Percentiles rank a stretch among this genome's conserved stretches.
These are phyloP conservation scores for Nycteola revayana DNA, from an alignment of 2,888 invertebrate genomes.

Conservation along the genomic window DNA sequence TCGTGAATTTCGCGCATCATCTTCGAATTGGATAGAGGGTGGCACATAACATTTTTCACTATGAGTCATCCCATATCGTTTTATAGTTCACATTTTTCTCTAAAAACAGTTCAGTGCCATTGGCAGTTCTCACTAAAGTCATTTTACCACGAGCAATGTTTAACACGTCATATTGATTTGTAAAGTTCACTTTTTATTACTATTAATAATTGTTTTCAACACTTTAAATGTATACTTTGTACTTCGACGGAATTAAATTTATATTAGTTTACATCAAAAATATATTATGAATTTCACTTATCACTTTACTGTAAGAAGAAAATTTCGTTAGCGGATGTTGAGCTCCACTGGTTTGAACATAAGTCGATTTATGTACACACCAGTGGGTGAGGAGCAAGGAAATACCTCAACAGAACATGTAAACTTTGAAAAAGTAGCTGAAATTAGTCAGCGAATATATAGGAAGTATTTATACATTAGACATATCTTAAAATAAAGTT, in stretches of 20 bases:
- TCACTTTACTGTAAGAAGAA: conserved; percentile 63
- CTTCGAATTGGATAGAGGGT: conserved; percentile 70
- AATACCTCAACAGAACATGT: conserved; percentile 62
- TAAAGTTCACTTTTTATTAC: conserved; percentile 41
- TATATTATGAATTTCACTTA: conserved; percentile 63
- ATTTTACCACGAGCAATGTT: conserved; percentile 58
- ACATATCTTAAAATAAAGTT: conserved; percentile 34
- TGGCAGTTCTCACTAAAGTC: conserved; percentile 50
- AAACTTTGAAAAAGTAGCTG: conserved; percentile 37
- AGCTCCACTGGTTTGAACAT: conserved; percentile 63
- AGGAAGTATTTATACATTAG: conserved; percentile 12
- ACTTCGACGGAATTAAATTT: conserved; percentile 71
- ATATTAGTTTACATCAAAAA: conserved; percentile 67
- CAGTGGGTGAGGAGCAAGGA: conserved; percentile 48
- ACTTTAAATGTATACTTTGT: conserved; percentile 67
- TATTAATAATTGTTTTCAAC: conserved; percentile 44
- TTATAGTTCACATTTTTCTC: conserved; percentile 66
- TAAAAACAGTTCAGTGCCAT: conserved; percentile 55
- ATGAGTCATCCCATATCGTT: conserved; percentile 82
- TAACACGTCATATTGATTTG: conserved; percentile 53
- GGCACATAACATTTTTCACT: conserved; percentile 76
- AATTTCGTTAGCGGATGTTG: conserved; percentile 25
- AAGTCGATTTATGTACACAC: conserved; percentile 65
- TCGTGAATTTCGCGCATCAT: conserved; percentile 81
- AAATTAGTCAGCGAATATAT: conserved; percentile 18